Conservation (phyloP, 2,113 vertebrate species). For the Zapornia atra region DNA sequence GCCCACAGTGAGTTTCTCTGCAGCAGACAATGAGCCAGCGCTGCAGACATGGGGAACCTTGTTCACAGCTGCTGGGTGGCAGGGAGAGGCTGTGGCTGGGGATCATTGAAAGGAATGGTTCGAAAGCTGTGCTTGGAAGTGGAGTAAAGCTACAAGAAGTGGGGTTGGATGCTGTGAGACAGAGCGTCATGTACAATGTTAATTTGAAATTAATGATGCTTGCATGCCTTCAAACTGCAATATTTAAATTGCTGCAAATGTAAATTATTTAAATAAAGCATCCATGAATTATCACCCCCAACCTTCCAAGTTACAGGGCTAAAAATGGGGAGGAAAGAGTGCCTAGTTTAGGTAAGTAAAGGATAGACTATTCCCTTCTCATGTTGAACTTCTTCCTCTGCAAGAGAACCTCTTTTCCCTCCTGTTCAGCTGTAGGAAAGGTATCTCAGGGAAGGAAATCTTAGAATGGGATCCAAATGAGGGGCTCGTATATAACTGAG, state of each 20-base stretch:
- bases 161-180: neutral
- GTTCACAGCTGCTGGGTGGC: neutral
- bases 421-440: neutral
- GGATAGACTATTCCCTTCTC: neutral
- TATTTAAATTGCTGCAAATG: conserved; percentile 11
- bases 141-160: neutral
- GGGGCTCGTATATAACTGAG: neutral
- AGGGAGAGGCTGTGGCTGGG: neutral
- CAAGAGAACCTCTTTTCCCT: neutral
- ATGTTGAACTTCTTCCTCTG: neutral
- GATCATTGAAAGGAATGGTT: neutral
- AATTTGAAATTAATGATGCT: conserved; percentile 4
- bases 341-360: neutral
- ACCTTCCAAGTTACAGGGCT: neutral
- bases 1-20: neutral
- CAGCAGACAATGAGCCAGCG: neutral
- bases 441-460: neutral
- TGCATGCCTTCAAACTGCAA: neutral
- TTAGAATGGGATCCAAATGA: neutral
- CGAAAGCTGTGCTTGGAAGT: neutral
- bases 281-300: neutral
- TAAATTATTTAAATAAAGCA: conserved; percentile 19
- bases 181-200: neutral
- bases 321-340: neutral
- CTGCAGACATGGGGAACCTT: neutral